Evolutionary conservation across 2,888 invertebrate genomes (phyloP).

Genomic region (Catotricha subobsoleta): DNA sequence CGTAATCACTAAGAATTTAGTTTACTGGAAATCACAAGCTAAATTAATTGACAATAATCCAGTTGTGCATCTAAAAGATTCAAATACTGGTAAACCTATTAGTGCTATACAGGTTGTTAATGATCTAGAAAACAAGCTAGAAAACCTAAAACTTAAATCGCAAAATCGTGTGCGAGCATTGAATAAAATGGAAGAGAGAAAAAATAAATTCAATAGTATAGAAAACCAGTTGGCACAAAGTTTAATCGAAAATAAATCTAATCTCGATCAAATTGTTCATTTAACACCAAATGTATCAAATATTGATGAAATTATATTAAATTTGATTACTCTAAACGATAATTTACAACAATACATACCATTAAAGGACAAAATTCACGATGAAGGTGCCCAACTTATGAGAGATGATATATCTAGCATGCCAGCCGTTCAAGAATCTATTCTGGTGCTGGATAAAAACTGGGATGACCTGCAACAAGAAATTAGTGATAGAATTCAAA

Average conservation of each 20-base stretch:
- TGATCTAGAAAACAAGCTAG: conserved; percentile 52
- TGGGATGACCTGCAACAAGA: conserved; percentile 65
- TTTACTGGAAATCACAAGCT: conserved; percentile 51
- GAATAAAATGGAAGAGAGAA: conserved; percentile 52
- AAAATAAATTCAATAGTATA: conserved; percentile 58
- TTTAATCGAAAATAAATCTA: conserved; percentile 32
- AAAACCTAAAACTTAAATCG: conserved; percentile 46
- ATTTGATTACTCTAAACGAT: conserved; percentile 35
- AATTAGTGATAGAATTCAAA: conserved; percentile 54
- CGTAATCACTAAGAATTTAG: conserved; percentile 44
- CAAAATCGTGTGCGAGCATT: conserved; percentile 46
- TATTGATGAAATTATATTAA: conserved; percentile 27
- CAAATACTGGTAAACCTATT: conserved; percentile 47
- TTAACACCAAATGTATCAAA: conserved; percentile 23
- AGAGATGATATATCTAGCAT: conserved; percentile 66
- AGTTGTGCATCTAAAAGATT: conserved; percentile 49
- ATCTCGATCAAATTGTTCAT: conserved; percentile 20
- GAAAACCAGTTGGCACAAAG: conserved; percentile 51
- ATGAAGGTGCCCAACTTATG: conserved; percentile 61
- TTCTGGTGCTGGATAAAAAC: conserved; percentile 58
- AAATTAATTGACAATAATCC: conserved; percentile 49
- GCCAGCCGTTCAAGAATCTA: conserved; percentile 59
- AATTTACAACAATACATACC: conserved; percentile 38
- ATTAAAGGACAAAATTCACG: conserved; percentile 52
- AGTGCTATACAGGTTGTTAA: conserved; percentile 54